Conservation (phyloP, 2,113 vertebrate species). For the Excalfactoria chinensis region DNA sequence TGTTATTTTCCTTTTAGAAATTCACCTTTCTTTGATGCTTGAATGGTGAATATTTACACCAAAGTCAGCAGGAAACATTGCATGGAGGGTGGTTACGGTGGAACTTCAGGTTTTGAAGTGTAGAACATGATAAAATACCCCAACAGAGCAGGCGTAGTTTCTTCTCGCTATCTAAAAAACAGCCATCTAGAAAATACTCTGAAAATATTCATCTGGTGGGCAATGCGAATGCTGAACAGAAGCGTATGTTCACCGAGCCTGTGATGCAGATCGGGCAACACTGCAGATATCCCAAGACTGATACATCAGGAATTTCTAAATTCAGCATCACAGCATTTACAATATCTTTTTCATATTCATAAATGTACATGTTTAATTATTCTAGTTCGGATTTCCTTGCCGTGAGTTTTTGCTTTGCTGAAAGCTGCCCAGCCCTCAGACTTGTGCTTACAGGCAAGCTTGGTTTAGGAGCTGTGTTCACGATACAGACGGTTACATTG, state of each 20-base stretch:
- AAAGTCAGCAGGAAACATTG: not conserved
- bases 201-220: not conserved
- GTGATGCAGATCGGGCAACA: not conserved
- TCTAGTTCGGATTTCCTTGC: not conserved
- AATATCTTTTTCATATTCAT: not conserved
- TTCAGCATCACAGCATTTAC: not conserved
- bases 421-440: not conserved
- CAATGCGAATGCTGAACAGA: not conserved
- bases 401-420: not conserved
- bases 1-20: not conserved
- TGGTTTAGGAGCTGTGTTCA: not conserved
- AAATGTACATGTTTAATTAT: not conserved
- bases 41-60: not conserved
- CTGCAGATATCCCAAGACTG: not conserved
- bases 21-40: not conserved
- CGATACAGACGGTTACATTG: not conserved
- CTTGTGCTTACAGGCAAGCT: not conserved
- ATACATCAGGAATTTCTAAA: conserved; percentile 26
- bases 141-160: not conserved
- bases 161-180: not conserved
- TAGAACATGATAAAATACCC: not conserved
- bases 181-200: not conserved
- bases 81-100: not conserved
- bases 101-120: not conserved
- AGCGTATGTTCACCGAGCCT: not conserved